phyloP scores from a whole-genome alignment of 2,888 invertebrate species.

The Agrochola macilenta region DNA sequence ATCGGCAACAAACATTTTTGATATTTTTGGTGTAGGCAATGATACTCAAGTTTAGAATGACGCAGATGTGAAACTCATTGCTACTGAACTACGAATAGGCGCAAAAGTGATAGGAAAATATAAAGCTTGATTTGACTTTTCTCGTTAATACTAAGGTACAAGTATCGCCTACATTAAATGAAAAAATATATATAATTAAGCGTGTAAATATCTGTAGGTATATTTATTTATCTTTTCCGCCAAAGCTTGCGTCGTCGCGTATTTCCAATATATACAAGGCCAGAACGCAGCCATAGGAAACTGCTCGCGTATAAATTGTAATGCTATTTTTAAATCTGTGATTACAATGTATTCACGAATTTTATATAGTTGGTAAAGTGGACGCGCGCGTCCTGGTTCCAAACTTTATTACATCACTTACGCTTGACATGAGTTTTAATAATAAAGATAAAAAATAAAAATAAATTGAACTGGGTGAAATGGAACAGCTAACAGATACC shows the following conservation, averaged over 20 bases:
- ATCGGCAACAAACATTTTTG: slow-evolving; percentile 82
- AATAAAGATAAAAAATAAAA: no score
- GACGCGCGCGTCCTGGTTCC: no score
- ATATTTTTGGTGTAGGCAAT: slow-evolving; percentile 66
- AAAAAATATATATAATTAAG: neutral
- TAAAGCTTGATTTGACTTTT: slow-evolving; percentile 1
- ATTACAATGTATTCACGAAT: no score
- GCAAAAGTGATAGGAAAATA: neutral
- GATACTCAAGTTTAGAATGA: slow-evolving; percentile 69
- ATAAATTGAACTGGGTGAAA: no score
- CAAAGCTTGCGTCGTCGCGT: neutral
- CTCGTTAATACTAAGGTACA: neutral
- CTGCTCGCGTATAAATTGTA: no score
- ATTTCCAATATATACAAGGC: no score
- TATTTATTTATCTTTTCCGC: neutral
- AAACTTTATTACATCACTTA: no score
- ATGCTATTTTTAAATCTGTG: no score
- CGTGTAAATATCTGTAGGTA: neutral
- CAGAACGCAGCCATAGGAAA: no score
- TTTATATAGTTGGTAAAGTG: no score
- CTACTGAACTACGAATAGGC: slow-evolving; percentile 15
- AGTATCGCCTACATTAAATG: neutral
- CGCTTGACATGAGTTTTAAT: no score
- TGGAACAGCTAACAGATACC: no score
- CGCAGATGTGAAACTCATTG: slow-evolving; percentile 33